These are phyloP conservation scores for Dryobotodes eremita DNA, from an alignment of 2,888 invertebrate genomes.

Conservation along the genomic window DNA sequence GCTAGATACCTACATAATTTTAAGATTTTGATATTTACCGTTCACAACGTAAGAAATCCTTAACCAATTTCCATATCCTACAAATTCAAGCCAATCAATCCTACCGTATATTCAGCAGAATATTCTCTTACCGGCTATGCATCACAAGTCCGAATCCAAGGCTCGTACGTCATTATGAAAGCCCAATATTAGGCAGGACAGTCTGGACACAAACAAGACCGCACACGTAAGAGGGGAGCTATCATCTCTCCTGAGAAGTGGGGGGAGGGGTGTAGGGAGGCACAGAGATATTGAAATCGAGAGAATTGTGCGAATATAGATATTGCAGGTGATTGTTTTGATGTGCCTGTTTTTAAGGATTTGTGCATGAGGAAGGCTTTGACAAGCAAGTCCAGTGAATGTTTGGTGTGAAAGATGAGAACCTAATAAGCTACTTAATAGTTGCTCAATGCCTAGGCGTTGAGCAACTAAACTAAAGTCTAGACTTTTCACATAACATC, in stretches of 20 bases:
- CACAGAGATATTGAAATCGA: constrained; percentile 72
- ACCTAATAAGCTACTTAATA: not conserved
- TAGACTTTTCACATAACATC: too few species aligned
- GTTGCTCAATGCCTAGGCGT: not conserved
- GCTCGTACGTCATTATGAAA: constrained; percentile 81
- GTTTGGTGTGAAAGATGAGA: not conserved
- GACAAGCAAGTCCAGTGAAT: not conserved
- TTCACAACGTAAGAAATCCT: not conserved
- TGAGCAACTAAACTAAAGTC: too few species aligned
- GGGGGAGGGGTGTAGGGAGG: constrained; percentile 58
- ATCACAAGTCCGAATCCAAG: constrained; percentile 75
- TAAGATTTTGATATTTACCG: not conserved
- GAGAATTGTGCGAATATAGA: constrained; percentile 67
- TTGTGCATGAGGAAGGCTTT: not conserved
- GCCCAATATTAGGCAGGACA: constrained; percentile 82
- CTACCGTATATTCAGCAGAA: constrained; percentile 46
- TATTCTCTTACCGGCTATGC: constrained; percentile 65
- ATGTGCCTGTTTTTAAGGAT: constrained; percentile 40
- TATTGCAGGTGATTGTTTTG: constrained; percentile 66
- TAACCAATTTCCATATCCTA: not conserved
- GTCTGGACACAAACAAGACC: constrained; percentile 87
- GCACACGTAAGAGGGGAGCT: constrained; percentile 81
- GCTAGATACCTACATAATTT: not conserved
- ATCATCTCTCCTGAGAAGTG: constrained; percentile 75
- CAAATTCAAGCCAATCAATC: constrained; percentile 15